Conservation (phyloP, 2,888 invertebrate species). For the Idaea aversata region DNA sequence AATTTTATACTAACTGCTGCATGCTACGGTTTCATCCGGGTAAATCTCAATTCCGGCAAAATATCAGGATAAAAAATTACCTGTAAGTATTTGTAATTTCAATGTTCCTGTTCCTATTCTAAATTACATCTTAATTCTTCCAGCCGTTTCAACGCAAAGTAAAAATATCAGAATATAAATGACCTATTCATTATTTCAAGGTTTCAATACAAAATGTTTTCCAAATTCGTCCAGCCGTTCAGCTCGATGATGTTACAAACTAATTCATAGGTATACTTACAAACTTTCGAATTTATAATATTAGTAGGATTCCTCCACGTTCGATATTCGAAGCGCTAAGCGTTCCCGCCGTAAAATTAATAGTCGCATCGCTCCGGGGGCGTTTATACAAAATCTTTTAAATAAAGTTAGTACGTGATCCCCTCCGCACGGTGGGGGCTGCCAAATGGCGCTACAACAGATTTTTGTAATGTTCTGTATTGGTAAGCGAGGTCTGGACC, state of each 20-base stretch:
- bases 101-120: no score
- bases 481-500: constrained; percentile 72
- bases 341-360: constrained; percentile 60
- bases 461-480: constrained; percentile 77
- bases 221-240: background rate
- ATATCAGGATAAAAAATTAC: no score
- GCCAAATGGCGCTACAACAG: constrained; percentile 77
- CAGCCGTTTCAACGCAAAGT: no score
- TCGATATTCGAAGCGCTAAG: constrained; percentile 47
- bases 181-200: no score
- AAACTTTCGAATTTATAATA: constrained; percentile 22
- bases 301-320: constrained; percentile 37
- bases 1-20: constrained; percentile 8
- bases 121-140: no score
- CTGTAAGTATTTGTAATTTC: no score
- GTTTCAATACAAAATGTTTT: no score
- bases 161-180: no score
- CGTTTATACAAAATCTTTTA: constrained; percentile 69
- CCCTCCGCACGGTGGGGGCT: constrained; percentile 44
- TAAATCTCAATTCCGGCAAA: no score
- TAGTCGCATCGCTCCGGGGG: constrained; percentile 55
- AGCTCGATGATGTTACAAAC: constrained; percentile 8
- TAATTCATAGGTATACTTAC: constrained; percentile 15
- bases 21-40: background rate
- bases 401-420: constrained; percentile 72